Percentiles rank a stretch among this genome's conserved stretches.
Conservation (phyloP, 2,797 vertebrate genomes). For the Sus cebifrons region DNA sequence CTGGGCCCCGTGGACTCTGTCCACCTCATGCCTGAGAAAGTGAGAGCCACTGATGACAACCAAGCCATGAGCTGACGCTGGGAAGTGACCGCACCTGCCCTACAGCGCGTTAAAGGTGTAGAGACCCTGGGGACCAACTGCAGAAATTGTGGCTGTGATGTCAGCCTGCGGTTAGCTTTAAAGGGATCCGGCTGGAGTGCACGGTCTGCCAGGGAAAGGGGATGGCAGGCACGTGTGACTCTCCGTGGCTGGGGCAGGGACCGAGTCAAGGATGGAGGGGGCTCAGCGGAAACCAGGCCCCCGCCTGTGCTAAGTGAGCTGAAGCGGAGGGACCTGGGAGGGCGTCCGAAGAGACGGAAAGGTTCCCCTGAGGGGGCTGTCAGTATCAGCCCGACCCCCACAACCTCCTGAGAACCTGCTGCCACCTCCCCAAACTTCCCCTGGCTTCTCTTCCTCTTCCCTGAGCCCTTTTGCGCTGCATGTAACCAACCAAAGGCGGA, state of each 20-base stretch:
- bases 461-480: fast-evolving
- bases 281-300: not conserved
- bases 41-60: not conserved
- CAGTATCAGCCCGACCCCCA: not conserved
- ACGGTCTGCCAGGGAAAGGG: not conserved
- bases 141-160: not conserved
- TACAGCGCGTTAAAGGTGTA: not conserved
- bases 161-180: not conserved
- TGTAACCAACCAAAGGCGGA: not conserved
- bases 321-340: not conserved
- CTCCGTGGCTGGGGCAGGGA: not conserved
- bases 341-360: not conserved
- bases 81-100: too few relatives aligned
- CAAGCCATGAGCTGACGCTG: not conserved
- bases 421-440: not conserved
- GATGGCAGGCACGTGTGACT: not conserved
- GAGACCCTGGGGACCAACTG: not conserved
- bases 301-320: not conserved
- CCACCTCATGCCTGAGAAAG: not conserved
- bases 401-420: not conserved
- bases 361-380: not conserved
- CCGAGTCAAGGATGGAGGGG: fast-evolving
- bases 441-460: not conserved
- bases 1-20: not conserved
- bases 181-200: not conserved